Percentiles rank a stretch among this genome's conserved stretches.
phyloP scores from a whole-genome alignment of 2,113 vertebrate species.

The Apaloderma vittatum region DNA sequence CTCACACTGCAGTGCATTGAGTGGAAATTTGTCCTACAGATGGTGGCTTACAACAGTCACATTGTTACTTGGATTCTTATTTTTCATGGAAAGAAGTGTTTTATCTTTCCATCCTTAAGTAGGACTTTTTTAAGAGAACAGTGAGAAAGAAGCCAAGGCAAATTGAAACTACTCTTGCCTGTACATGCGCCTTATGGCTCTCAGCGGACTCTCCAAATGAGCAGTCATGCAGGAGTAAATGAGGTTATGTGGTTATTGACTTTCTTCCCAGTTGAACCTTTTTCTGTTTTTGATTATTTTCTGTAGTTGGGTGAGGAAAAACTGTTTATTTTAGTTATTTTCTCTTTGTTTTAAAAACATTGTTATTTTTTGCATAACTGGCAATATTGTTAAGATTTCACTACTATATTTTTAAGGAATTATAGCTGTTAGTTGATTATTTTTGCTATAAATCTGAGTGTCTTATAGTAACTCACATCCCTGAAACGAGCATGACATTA shows the following conservation, averaged over 20 bases:
- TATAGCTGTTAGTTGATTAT: neutral
- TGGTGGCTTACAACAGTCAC: neutral
- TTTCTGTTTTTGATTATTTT: neutral
- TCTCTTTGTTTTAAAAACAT: neutral
- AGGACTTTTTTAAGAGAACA: neutral
- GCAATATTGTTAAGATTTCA: neutral
- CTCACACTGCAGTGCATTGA: neutral
- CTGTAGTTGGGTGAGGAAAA: accelerated
- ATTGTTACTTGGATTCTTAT: neutral
- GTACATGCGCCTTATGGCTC: neutral
- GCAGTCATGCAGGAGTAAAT: neutral
- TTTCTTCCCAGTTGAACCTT: neutral
- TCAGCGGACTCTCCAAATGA: neutral
- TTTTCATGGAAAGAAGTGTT: neutral
- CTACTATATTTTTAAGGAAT: neutral
- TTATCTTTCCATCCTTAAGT: neutral
- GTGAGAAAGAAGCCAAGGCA: neutral
- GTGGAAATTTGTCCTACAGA: neutral
- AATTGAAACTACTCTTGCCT: neutral
- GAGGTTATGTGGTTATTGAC: neutral
- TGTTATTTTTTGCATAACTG: neutral
- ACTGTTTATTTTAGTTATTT: neutral
- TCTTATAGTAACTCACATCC: neutral
- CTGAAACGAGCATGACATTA: neutral
- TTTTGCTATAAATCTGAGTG: neutral